A percentile compares a stretch with the other conserved stretches of the same genome.
phyloP scores from a whole-genome alignment of 1,140 invertebrate species.

The Ruditapes philippinarum region DNA sequence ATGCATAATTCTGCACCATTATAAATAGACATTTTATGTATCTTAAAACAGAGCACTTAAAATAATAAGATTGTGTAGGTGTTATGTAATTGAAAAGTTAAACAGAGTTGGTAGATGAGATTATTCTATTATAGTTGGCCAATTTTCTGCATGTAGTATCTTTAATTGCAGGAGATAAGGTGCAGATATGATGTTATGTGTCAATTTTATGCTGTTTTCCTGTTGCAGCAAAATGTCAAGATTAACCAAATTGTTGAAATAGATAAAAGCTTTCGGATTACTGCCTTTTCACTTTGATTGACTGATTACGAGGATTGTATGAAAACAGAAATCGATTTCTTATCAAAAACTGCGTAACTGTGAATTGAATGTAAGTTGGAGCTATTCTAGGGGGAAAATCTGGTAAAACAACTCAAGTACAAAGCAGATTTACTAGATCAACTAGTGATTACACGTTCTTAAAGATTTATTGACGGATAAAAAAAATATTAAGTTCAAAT shows the following conservation, averaged over 20 bases:
- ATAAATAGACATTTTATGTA: not conserved
- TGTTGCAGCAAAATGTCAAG: constrained; percentile 21
- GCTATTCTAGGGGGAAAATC: too few relatives aligned
- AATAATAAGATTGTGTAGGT: not conserved
- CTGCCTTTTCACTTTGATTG: not conserved
- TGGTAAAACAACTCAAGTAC: too few relatives aligned
- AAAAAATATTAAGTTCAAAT: too few relatives aligned
- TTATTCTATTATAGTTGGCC: not conserved
- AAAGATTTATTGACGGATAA: too few relatives aligned
- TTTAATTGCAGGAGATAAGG: not conserved
- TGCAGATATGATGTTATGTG: not conserved
- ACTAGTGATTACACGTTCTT: too few relatives aligned
- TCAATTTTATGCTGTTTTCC: constrained; percentile 1
- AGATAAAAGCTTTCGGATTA: not conserved
- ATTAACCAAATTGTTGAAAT: not conserved
- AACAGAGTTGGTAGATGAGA: not conserved
- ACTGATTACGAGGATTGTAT: constrained; percentile 13
- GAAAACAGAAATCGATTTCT: constrained; percentile 2
- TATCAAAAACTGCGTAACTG: constrained; percentile 19
- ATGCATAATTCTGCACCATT: too few relatives aligned
- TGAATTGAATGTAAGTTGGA: not conserved
- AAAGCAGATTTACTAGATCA: too few relatives aligned
- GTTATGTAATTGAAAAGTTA: not conserved
- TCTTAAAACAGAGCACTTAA: not conserved
- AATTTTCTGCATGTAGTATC: not conserved